phyloP scores from a whole-genome alignment of 2,888 invertebrate genomes.

The Anaspis maculata region DNA sequence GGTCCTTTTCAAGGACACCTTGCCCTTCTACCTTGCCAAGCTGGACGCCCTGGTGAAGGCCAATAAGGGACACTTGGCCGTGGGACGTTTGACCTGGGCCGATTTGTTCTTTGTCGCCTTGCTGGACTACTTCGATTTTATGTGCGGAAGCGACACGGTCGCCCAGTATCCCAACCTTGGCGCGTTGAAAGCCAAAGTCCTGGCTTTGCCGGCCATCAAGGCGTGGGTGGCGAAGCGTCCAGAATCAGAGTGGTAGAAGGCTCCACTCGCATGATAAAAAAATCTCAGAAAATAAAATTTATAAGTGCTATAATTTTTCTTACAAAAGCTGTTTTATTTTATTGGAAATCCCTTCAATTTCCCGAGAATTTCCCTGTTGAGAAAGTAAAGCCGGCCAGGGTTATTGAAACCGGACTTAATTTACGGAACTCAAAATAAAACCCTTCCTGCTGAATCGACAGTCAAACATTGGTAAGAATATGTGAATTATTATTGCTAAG shows the following conservation, averaged over 20 bases:
- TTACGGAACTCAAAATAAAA: no score
- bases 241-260: slow-evolving; percentile 11
- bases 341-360: no score
- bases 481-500: no score
- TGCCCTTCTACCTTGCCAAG: slow-evolving; percentile 52
- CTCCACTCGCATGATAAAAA: no score
- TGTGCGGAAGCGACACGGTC: slow-evolving; percentile 22
- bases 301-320: no score
- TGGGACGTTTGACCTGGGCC: slow-evolving; percentile 52
- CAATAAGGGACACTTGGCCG: slow-evolving; percentile 52
- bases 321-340: no score
- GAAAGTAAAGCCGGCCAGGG: no score
- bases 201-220: slow-evolving; percentile 20
- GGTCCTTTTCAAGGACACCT: slow-evolving; percentile 44
- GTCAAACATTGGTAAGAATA: no score
- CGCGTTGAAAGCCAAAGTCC: slow-evolving; percentile 17
- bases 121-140: slow-evolving; percentile 15
- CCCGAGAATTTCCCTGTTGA: no score
- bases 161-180: slow-evolving; percentile 20
- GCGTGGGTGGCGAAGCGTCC: slow-evolving; percentile 24
- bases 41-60: slow-evolving; percentile 50
- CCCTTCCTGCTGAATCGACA: no score
- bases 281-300: no score
- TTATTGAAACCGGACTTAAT: no score
- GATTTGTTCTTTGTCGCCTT: slow-evolving; percentile 54